Conservation (phyloP, 2,113 vertebrate species). For the Phrynosoma platyrhinos region DNA sequence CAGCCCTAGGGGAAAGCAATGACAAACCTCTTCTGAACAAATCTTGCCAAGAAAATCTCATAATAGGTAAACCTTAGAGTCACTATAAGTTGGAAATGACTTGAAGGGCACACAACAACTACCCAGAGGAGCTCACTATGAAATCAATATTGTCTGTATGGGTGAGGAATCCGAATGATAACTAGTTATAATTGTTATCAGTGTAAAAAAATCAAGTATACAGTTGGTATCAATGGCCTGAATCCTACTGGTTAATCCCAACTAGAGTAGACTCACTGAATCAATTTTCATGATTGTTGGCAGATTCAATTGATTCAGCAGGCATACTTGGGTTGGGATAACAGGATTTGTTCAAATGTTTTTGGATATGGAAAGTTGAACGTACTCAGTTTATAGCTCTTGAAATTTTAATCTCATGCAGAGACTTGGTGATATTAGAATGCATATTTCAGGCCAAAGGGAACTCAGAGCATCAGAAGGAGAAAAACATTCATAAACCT, state of each 20-base stretch:
- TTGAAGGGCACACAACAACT: not conserved
- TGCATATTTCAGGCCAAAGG: slow-evolving; percentile 62
- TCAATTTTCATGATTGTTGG: too few species aligned
- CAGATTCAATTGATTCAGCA: too few species aligned
- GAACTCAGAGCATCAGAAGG: slow-evolving; percentile 72
- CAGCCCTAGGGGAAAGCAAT: too few species aligned
- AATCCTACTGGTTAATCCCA: too few species aligned
- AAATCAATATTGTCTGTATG: not conserved
- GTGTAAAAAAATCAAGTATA: not conserved
- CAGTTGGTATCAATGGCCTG: too few species aligned
- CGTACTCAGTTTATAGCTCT: not conserved
- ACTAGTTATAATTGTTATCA: not conserved
- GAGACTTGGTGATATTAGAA: slow-evolving; percentile 53
- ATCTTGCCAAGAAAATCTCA: too few species aligned
- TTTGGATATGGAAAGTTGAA: not conserved
- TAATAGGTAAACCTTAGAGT: too few species aligned
- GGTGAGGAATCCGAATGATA: not conserved
- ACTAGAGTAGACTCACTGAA: too few species aligned
- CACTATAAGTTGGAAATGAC: too few species aligned
- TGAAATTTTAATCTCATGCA: slow-evolving; percentile 28
- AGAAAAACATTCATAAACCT: slow-evolving; percentile 78
- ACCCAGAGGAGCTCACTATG: not conserved
- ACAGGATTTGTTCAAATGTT: not conserved
- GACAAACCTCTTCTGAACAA: too few species aligned
- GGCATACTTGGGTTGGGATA: too few species aligned